Evolutionary conservation across 2,797 vertebrate species (phyloP).

Genomic region (Falco rusticolus): DNA sequence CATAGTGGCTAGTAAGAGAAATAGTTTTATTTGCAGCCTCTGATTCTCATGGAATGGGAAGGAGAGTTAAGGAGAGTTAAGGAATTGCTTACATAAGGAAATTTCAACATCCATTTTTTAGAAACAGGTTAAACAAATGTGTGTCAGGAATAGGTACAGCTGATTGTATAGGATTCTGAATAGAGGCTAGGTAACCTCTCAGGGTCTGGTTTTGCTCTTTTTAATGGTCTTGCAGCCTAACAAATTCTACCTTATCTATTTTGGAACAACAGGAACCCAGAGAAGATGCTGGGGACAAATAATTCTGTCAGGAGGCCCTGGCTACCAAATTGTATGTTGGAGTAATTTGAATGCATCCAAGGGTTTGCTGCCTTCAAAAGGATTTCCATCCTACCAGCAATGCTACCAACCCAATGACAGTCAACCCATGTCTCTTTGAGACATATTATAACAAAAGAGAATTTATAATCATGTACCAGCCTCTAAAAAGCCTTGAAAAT

Average conservation of each 20-base stretch:
- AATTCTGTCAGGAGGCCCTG: background rate
- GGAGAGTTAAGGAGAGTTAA: background rate
- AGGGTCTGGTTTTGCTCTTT: background rate
- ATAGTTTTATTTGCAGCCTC: background rate
- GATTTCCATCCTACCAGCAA: background rate
- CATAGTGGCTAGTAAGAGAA: background rate
- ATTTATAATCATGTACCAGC: background rate
- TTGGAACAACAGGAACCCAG: background rate
- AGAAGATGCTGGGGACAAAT: background rate
- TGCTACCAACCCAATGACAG: background rate
- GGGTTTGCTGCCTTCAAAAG: background rate
- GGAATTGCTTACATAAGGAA: background rate
- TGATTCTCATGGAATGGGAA: background rate
- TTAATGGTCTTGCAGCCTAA: background rate
- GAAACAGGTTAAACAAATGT: background rate
- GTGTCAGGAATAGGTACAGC: background rate
- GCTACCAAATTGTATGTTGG: background rate
- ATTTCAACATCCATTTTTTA: background rate
- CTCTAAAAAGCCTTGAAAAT: background rate
- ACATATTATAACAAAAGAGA: background rate
- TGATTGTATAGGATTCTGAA: background rate
- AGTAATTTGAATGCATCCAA: background rate
- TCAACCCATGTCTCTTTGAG: background rate
- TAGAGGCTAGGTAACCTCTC: background rate
- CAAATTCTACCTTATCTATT: background rate